Percentiles rank a stretch among this genome's conserved stretches.
phyloP scores from a whole-genome alignment of 2,888 invertebrate genomes.

The Aspidiotus rigidus region DNA sequence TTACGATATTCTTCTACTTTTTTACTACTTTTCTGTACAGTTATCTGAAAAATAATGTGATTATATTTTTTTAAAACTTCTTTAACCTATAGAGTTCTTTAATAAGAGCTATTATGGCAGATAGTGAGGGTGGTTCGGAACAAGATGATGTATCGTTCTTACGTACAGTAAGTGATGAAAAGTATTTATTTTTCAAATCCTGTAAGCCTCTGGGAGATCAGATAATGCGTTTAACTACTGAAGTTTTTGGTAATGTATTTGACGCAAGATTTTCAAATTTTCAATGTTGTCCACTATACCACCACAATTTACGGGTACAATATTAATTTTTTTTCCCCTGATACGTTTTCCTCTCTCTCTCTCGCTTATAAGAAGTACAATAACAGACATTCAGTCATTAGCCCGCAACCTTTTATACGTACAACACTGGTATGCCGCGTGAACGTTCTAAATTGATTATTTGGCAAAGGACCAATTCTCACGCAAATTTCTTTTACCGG shows the following conservation, averaged over 20 bases:
- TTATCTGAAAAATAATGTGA: background rate
- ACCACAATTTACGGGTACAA: too few relatives aligned
- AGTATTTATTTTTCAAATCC: background rate
- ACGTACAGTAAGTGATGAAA: constrained; percentile 73
- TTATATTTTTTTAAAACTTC: background rate
- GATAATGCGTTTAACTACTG: background rate
- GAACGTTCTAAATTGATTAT: too few relatives aligned
- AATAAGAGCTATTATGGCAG: constrained; percentile 59
- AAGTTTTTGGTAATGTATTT: background rate
- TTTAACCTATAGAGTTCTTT: background rate
- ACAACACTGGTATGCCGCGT: too few relatives aligned
- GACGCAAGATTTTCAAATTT: background rate
- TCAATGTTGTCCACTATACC: too few relatives aligned
- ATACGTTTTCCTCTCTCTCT: too few relatives aligned
- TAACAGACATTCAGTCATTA: too few relatives aligned
- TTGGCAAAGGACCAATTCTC: too few relatives aligned
- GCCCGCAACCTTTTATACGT: too few relatives aligned
- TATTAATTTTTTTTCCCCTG: too few relatives aligned
- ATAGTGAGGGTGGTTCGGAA: constrained; percentile 92
- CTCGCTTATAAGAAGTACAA: too few relatives aligned
- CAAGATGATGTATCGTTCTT: constrained; percentile 99
- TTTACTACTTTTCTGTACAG: background rate
- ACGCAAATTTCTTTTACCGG: too few relatives aligned
- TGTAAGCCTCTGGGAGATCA: background rate
- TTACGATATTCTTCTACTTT: background rate